phyloP scores from a whole-genome alignment of 2,888 invertebrate species.

The Allygus modestus region DNA sequence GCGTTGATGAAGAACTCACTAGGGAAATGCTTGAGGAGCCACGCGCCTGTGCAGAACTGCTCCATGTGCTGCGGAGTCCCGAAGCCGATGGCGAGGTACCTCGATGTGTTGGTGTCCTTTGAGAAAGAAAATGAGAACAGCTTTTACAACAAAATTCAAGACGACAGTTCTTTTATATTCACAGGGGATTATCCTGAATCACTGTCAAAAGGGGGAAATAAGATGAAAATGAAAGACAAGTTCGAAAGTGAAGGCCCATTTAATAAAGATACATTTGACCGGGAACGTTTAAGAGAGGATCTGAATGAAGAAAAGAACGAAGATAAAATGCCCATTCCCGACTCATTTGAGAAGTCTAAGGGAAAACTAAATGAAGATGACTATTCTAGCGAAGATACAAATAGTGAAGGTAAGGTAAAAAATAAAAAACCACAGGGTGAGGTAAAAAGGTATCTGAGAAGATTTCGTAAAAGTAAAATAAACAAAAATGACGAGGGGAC shows the following conservation, averaged over 20 bases:
- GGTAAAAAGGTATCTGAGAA: neutral
- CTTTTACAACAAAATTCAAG: constrained; percentile 38
- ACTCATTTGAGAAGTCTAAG: neutral
- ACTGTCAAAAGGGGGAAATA: neutral
- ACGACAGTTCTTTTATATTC: constrained; percentile 53
- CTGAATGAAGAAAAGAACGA: constrained; percentile 34
- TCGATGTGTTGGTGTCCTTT: constrained; percentile 12
- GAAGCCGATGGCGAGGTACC: constrained; percentile 7
- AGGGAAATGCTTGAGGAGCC: neutral
- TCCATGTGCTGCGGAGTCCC: constrained; percentile 20
- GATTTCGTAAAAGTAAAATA: neutral
- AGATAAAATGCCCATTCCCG: neutral
- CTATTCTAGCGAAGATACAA: neutral
- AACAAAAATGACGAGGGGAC: neutral
- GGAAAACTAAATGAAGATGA: neutral
- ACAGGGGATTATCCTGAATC: constrained; percentile 32
- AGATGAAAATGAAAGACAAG: neutral
- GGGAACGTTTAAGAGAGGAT: constrained; percentile 5
- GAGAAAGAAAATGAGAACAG: constrained; percentile 29
- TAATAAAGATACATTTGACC: constrained; percentile 6
- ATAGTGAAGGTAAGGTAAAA: neutral
- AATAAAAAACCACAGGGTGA: neutral
- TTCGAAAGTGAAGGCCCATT: neutral
- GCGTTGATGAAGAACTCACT: constrained; percentile 7
- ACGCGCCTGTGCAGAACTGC: neutral